phyloP scores from a whole-genome alignment of 2,888 invertebrate genomes.

The Punctoribates punctum region DNA sequence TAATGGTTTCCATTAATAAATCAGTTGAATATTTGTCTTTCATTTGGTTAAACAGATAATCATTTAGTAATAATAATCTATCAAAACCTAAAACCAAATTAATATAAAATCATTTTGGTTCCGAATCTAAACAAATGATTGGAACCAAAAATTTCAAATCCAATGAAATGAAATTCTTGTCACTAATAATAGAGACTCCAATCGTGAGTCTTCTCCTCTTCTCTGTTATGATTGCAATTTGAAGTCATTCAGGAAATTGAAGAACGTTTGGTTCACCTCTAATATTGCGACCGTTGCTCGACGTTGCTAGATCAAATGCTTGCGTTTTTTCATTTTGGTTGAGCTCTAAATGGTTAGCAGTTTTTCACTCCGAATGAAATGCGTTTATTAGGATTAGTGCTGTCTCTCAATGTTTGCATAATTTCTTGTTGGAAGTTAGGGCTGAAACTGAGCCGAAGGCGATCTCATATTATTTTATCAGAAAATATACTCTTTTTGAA shows the following conservation, averaged over 20 bases:
- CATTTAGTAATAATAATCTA: too few relatives aligned
- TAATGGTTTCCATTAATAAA: background rate
- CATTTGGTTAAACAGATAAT: too few relatives aligned
- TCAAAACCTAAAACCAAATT: too few relatives aligned
- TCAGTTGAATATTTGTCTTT: background rate
- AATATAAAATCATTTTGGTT: too few relatives aligned
- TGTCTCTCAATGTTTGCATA: constrained; percentile 34
- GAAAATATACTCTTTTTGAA: background rate
- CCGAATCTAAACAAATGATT: too few relatives aligned
- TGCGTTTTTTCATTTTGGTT: constrained; percentile 18
- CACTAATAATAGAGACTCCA: background rate
- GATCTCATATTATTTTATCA: constrained; percentile 4
- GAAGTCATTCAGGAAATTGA: constrained; percentile 33
- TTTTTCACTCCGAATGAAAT: background rate
- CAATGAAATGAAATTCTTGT: too few relatives aligned
- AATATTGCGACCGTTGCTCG: constrained; percentile 3
- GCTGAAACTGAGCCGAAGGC: constrained; percentile 30
- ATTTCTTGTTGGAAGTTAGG: constrained; percentile 21
- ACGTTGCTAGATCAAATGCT: background rate
- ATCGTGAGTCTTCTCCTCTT: background rate
- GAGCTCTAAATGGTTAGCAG: constrained; percentile 14
- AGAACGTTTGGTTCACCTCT: constrained; percentile 36
- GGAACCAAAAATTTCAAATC: too few relatives aligned
- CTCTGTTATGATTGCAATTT: constrained; percentile 25
- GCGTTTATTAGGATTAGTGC: constrained; percentile 29